A percentile compares a stretch with the other conserved stretches of the same genome.
These are phyloP conservation scores for Tetragnatha versicolor DNA, from an alignment of 1,140 invertebrate genomes.

Conservation along the genomic window DNA sequence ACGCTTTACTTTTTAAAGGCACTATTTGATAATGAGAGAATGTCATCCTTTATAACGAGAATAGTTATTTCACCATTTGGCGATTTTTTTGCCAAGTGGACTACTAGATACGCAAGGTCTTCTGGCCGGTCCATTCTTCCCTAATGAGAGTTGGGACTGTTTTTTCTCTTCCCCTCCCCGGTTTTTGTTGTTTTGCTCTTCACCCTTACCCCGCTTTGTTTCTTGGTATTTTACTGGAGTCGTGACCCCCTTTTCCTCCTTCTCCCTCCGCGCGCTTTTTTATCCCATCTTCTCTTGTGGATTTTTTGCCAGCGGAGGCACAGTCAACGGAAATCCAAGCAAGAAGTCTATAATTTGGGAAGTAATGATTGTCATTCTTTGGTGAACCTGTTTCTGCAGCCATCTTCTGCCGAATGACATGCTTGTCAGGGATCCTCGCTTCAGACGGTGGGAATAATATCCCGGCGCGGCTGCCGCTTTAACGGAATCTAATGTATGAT, in stretches of 20 bases:
- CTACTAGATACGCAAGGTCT: conserved; percentile 20
- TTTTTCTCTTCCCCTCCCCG: not conserved
- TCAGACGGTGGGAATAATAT: not conserved
- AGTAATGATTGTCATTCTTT: conserved; percentile 52
- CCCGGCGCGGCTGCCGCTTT: not conserved
- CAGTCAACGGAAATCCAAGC: conserved; percentile 37
- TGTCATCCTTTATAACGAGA: too few species aligned
- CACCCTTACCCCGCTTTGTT: conserved; percentile 1
- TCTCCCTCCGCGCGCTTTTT: not conserved
- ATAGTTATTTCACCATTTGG: too few species aligned
- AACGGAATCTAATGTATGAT: conserved; percentile 30
- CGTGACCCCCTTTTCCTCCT: not conserved
- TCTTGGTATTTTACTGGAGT: not conserved
- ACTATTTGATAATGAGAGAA: too few species aligned
- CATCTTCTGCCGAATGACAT: conserved; percentile 41
- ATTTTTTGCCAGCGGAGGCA: not conserved
- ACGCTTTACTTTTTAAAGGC: too few species aligned
- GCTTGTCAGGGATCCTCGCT: conserved; percentile 45
- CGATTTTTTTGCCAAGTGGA: not conserved
- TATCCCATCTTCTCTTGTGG: not conserved
- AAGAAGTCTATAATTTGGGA: conserved; percentile 49
- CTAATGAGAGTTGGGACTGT: conserved; percentile 16
- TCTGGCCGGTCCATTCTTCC: not conserved
- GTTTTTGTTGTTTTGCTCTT: conserved; percentile 5
- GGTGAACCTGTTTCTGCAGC: conserved; percentile 46